Percentiles rank a stretch among this genome's conserved stretches.
Evolutionary conservation across 2,113 vertebrate species (phyloP).

Genomic region (Abramis brama): DNA sequence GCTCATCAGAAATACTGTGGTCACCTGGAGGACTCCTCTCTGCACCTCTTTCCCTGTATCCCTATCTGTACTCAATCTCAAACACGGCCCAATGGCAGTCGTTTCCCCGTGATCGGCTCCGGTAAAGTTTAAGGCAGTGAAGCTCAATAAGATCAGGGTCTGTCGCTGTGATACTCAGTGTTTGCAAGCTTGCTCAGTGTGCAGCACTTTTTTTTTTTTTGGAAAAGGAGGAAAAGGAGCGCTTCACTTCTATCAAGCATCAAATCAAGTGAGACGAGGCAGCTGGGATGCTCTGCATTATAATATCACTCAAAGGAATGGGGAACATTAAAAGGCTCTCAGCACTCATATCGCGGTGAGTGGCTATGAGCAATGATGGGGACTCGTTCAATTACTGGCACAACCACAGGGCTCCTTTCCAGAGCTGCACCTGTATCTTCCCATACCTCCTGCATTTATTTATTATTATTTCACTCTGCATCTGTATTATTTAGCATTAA

Average conservation of each 20-base stretch:
- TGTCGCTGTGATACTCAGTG: slow-evolving; percentile 20
- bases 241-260: slow-evolving; percentile 38
- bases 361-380: slow-evolving; percentile 40
- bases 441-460: neutral
- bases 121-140: neutral
- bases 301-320: slow-evolving; percentile 50
- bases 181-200: neutral
- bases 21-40: slow-evolving; percentile 26
- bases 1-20: slow-evolving; percentile 30
- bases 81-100: neutral
- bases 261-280: slow-evolving; percentile 39
- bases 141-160: neutral
- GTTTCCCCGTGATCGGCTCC: neutral
- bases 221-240: neutral
- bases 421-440: slow-evolving; percentile 10
- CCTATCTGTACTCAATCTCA: neutral
- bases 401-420: slow-evolving; percentile 33
- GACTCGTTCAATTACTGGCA: slow-evolving; percentile 45
- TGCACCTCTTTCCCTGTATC: neutral
- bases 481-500: neutral
- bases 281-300: slow-evolving; percentile 46
- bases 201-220: neutral
- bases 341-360: slow-evolving; percentile 38
- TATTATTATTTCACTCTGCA: neutral
- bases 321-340: slow-evolving; percentile 51